These are phyloP conservation scores for Aldrovandia affinis DNA, from an alignment of 2,797 vertebrate species.

Conservation along the genomic window DNA sequence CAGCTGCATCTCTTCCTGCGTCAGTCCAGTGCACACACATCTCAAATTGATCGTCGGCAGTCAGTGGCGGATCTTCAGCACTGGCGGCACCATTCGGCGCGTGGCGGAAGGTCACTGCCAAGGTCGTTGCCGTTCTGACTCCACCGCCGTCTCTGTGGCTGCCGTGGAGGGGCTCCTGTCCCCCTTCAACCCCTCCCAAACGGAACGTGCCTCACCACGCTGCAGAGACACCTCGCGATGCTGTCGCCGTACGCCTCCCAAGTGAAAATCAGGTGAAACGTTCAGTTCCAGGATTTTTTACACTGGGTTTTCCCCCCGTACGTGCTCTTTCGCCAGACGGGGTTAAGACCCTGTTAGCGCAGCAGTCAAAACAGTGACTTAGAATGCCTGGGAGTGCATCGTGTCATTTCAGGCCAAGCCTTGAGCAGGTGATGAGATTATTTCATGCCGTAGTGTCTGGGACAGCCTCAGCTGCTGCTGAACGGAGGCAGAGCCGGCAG, in stretches of 20 bases:
- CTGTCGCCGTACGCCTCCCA: not conserved
- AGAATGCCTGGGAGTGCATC: conserved; percentile 49
- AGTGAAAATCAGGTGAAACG: not conserved
- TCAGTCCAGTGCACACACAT: conserved; percentile 33
- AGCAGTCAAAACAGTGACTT: conserved; percentile 53
- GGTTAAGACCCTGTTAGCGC: conserved; percentile 55
- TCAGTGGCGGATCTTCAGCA: conserved; percentile 40
- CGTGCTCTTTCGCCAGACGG: conserved; percentile 55
- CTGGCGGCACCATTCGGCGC: not conserved
- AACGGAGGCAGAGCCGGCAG: conserved; percentile 57
- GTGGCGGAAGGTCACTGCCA: conserved; percentile 69
- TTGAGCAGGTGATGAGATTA: conserved; percentile 62
- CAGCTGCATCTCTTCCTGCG: conserved; percentile 7
- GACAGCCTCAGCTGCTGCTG: conserved; percentile 59
- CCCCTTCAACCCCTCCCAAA: not conserved
- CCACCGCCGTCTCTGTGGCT: not conserved
- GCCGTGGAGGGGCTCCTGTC: not conserved
- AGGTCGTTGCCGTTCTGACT: conserved; percentile 61
- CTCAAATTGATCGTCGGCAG: conserved; percentile 66
- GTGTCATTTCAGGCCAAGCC: conserved; percentile 48
- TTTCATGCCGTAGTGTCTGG: conserved; percentile 63
- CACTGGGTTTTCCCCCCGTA: conserved; percentile 42
- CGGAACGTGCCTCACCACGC: not conserved
- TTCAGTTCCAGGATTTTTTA: not conserved
- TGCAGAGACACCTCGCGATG: not conserved